Conservation (phyloP, 2,797 vertebrate species). For the Galago senegalensis region DNA sequence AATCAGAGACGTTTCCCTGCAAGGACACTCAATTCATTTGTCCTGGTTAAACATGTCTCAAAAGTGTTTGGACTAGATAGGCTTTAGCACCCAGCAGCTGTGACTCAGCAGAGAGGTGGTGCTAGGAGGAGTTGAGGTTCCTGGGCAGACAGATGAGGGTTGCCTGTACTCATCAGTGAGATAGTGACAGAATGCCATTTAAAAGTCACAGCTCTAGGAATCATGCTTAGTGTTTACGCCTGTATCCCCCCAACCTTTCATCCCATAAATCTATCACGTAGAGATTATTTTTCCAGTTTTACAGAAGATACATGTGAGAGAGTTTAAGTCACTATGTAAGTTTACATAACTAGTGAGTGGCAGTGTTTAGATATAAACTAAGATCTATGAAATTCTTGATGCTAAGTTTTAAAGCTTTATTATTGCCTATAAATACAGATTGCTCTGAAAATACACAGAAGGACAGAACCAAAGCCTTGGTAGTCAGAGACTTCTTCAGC, state of each 20-base stretch:
- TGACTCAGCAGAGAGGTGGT: background rate
- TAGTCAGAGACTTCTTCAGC: background rate
- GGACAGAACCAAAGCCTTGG: background rate
- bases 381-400: background rate
- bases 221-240: background rate
- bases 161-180: background rate
- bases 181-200: background rate
- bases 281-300: background rate
- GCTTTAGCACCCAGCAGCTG: background rate
- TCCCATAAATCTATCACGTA: background rate
- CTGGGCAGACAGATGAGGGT: background rate
- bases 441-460: background rate
- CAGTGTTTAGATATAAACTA: background rate
- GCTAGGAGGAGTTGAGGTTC: background rate
- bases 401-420: background rate
- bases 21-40: background rate
- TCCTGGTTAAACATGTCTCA: background rate
- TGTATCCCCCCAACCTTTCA: background rate
- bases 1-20: background rate
- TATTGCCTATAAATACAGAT: background rate
- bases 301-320: background rate
- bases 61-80: background rate
- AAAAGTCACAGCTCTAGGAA: background rate
- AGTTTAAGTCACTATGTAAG: background rate
- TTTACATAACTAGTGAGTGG: background rate